phyloP scores from a whole-genome alignment of 2,888 invertebrate genomes.

The Mimachlamys varia region DNA sequence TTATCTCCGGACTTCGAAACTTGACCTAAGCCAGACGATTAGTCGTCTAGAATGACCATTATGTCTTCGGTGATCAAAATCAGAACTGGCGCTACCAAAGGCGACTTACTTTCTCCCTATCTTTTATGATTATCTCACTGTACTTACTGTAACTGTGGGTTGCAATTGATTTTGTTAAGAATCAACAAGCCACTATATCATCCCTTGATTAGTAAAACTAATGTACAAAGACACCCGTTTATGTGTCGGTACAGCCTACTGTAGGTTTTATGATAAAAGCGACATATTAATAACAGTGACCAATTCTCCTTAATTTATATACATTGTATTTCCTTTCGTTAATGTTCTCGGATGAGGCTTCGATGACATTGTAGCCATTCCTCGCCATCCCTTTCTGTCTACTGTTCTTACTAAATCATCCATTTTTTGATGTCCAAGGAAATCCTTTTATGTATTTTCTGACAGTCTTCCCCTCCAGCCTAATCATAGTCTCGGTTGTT shows the following conservation, averaged over 20 bases:
- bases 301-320: too few relatives aligned
- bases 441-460: too few relatives aligned
- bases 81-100: neutral
- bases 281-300: too few relatives aligned
- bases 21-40: constrained; percentile 21
- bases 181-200: neutral
- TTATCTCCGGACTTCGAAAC: neutral
- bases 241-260: neutral
- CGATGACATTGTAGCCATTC: too few relatives aligned
- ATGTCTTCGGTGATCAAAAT: neutral
- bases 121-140: neutral
- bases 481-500: too few relatives aligned
- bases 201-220: neutral
- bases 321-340: too few relatives aligned
- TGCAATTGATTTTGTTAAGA: neutral
- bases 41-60: neutral
- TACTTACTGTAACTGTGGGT: neutral
- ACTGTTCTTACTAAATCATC: too few relatives aligned
- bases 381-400: too few relatives aligned
- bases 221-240: neutral
- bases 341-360: too few relatives aligned
- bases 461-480: too few relatives aligned
- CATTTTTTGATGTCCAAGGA: too few relatives aligned
- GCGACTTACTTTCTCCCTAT: neutral
- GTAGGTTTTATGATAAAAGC: too few relatives aligned